These are phyloP conservation scores for Chironomus riparius DNA, from an alignment of 2,888 invertebrate genomes.

Conservation along the genomic window DNA sequence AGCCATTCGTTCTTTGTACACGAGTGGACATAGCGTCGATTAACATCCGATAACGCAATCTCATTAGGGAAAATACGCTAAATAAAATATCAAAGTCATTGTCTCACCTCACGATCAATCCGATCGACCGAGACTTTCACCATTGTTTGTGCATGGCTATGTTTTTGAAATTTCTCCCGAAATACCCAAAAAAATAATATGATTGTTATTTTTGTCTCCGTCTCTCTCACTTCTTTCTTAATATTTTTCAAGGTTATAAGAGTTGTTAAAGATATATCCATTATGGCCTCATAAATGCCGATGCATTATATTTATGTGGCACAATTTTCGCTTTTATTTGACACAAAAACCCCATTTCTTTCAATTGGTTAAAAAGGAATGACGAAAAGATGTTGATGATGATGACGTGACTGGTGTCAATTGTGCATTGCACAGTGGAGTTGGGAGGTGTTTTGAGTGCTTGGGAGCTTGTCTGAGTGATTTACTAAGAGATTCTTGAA, in stretches of 20 bases:
- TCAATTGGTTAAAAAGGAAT: background rate
- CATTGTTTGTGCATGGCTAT: background rate
- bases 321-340: conserved; percentile 18
- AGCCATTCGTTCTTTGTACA: no score
- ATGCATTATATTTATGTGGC: background rate
- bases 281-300: background rate
- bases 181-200: background rate
- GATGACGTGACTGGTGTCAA: background rate
- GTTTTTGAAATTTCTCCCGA: conserved; percentile 26
- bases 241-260: conserved; percentile 14
- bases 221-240: background rate
- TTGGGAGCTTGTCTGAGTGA: no score
- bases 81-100: background rate
- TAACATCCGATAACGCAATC: no score
- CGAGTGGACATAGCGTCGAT: no score
- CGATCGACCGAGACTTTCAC: conserved; percentile 23
- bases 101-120: background rate
- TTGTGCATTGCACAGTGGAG: background rate
- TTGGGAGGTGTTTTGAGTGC: no score
- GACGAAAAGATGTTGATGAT: background rate
- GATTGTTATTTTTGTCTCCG: background rate
- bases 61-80: background rate
- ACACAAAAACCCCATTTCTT: conserved; percentile 16
- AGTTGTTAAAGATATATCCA: background rate
- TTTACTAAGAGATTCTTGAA: no score